Evolutionary conservation across 2,888 invertebrate genomes (phyloP).

Genomic region (Xylota sylvarum): DNA sequence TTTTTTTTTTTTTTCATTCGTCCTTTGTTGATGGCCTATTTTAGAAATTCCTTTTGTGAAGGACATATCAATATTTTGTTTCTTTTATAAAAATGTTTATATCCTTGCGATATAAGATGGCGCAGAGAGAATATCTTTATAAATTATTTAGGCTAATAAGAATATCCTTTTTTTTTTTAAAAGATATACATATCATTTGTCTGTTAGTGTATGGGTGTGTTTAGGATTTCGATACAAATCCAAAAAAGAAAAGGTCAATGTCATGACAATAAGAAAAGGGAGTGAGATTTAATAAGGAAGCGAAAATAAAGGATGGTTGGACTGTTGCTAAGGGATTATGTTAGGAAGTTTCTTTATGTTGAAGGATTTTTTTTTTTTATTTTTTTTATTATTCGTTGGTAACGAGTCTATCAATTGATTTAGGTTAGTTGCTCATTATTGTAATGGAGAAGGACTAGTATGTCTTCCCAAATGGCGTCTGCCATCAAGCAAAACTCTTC

Average conservation of each 20-base stretch:
- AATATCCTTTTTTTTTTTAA: conserved; percentile 43
- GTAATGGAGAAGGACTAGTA: too few species aligned
- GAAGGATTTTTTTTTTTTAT: not conserved
- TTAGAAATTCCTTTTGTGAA: conserved; percentile 36
- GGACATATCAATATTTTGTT: not conserved
- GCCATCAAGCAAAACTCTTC: too few species aligned
- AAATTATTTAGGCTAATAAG: conserved; percentile 56
- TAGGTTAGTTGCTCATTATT: not conserved
- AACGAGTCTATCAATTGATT: not conserved
- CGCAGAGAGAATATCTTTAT: conserved; percentile 15
- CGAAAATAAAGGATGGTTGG: not conserved
- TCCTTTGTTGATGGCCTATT: conserved; percentile 9
- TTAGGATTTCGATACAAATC: conserved; percentile 7
- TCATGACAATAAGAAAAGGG: conserved; percentile 18
- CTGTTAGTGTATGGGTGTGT: not conserved
- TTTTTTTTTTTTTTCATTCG: not conserved
- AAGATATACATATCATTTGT: not conserved
- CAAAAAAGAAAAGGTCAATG: conserved; percentile 41
- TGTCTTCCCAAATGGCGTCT: too few species aligned
- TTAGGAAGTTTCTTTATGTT: not conserved
- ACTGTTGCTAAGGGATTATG: conserved; percentile 19
- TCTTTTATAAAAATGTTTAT: not conserved
- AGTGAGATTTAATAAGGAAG: not conserved
- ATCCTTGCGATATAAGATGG: conserved; percentile 21
- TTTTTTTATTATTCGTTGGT: not conserved